Percentiles rank a stretch among this genome's conserved stretches.
Conservation (phyloP, 2,797 vertebrate genomes). For the Crocodylus rhombifer region DNA sequence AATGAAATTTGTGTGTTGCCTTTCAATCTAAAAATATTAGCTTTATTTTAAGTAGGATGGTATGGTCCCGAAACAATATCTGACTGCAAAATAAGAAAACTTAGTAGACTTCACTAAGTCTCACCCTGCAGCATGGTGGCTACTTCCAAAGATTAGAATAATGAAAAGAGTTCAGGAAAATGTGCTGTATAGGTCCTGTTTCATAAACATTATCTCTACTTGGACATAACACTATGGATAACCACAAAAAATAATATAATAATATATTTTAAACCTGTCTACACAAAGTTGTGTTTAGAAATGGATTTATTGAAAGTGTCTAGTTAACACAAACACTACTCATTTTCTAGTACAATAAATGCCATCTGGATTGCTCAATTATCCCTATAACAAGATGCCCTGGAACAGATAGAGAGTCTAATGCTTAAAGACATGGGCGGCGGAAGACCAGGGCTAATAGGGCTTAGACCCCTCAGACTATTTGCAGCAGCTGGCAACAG, state of each 20-base stretch:
- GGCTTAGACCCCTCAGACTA: no score
- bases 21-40: neutral
- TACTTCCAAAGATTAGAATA: neutral
- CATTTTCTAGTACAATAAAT: neutral
- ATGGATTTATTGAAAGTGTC: neutral
- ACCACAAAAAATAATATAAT: neutral
- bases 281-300: neutral
- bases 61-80: neutral
- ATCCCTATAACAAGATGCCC: neutral
- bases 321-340: neutral
- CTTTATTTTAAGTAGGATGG: neutral
- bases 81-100: slow-evolving; percentile 20
- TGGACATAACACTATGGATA: neutral
- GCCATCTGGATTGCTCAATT: neutral
- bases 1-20: neutral
- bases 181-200: neutral
- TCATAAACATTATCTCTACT: neutral
- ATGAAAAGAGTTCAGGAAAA: neutral
- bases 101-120: neutral
- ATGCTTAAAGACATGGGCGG: no score
- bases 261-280: neutral
- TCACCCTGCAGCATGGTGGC: neutral
- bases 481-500: no score
- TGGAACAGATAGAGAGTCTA: neutral
- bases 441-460: no score